Evolutionary conservation across 2,113 vertebrate genomes (phyloP), one percentile per base, ranked within the genome.

Genomic region (Percina caprodes): DNA sequence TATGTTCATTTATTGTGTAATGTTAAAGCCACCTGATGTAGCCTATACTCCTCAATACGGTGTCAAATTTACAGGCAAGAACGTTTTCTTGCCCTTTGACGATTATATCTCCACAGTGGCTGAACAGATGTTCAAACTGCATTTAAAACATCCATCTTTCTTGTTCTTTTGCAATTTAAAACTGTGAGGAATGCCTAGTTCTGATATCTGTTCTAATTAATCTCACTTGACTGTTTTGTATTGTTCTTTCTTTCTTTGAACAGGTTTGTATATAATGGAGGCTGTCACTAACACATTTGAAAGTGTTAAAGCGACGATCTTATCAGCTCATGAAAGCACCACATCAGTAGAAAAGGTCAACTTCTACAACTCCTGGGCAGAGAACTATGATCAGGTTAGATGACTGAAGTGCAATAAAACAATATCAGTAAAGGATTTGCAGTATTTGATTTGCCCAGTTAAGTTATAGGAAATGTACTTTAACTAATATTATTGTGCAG

Each of bases 331-430:
- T 54, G 67, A 89, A 45, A 46, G 54, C 52, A 13, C 65, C 15
- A 74, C 83, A 1, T 4, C 66, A n/a, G 49, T 21, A 26, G 93
- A 94, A 16, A 95, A 94, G 79, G n/a, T 95, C 0, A 30, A 35
- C 9, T 96, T 96, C 51, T 96, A 95, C 83, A 69, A 92, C 68
- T 87, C 65, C 16, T 96, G 94, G 95, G 94, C 95, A 62, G 63
- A 92, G 16, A 90, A 79, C 74, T 96, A 95, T 86, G 93, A 96
- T 9, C 85, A 94, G 93, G 95, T 95, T 77, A 82, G 74, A 56
- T 6, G 52, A 76, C 5, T 26, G 6, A 65, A 58, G n/a, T 15
- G 33, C 6, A 56, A 19, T 63, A 49, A 24, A 15, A 24, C 4
- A 3, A 55, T 5, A 60, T 19, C 11, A 45, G 49, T 6, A 24